These are phyloP conservation scores for Oryzias woworae DNA, from an alignment of 2,113 vertebrate genomes.

Conservation along the genomic window DNA sequence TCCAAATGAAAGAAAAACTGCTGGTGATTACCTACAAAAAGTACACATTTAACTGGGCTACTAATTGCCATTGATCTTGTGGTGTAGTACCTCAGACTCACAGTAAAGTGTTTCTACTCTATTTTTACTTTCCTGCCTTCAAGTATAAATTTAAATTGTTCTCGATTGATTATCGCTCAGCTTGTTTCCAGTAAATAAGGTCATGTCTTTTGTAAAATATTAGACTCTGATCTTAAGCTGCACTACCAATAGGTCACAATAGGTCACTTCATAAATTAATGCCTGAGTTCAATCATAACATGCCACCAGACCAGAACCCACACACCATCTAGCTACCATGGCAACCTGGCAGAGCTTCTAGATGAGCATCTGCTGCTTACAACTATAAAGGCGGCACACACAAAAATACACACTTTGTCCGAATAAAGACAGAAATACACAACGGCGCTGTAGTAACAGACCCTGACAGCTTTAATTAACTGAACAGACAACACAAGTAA, in stretches of 20 bases:
- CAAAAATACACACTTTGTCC: not conserved
- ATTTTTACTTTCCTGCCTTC: not conserved
- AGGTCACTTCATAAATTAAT: conserved; percentile 57
- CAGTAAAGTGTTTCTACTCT: too few relatives aligned
- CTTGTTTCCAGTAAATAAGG: conserved; percentile 3
- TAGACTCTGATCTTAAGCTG: conserved; percentile 27
- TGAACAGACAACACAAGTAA: conserved; percentile 20
- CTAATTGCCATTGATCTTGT: too few relatives aligned
- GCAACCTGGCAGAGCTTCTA: conserved; percentile 65
- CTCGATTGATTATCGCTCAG: not conserved
- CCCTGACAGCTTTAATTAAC: conserved; percentile 48
- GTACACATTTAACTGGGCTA: too few relatives aligned
- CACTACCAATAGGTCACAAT: conserved; percentile 46
- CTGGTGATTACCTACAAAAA: too few relatives aligned
- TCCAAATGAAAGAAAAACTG: too few relatives aligned
- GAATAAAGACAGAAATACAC: conserved; percentile 21
- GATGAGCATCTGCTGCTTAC: conserved; percentile 69
- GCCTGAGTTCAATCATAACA: conserved; percentile 48
- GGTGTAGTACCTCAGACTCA: too few relatives aligned
- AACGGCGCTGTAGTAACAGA: conserved; percentile 27
- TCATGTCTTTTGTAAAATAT: conserved; percentile 37
- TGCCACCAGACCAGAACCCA: conserved; percentile 44
- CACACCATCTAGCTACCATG: conserved; percentile 64
- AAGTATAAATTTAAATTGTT: conserved; percentile 9
- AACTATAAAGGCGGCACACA: conserved; percentile 36